Conservation (phyloP, 2,113 vertebrate species). For the Leuciscus idus region DNA sequence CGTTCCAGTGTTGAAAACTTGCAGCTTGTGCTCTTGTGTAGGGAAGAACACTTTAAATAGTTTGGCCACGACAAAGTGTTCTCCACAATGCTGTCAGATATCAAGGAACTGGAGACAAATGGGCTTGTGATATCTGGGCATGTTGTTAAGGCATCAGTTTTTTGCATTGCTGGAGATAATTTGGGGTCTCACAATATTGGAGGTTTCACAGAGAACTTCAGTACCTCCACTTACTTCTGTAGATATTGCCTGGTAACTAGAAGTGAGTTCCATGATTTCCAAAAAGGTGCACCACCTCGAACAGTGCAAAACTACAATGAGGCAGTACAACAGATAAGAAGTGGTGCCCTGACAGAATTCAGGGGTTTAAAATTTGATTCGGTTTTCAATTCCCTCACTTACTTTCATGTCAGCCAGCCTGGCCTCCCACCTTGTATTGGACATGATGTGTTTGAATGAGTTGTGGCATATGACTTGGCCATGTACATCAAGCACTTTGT, state of each 20-base stretch:
- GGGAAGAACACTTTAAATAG: neutral
- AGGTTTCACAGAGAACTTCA: conserved; percentile 53
- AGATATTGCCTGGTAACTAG: conserved; percentile 43
- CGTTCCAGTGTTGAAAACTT: neutral
- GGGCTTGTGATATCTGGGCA: conserved; percentile 30
- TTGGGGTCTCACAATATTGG: conserved; percentile 36
- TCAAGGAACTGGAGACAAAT: conserved; percentile 42
- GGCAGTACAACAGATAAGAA: conserved; percentile 37
- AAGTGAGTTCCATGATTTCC: neutral
- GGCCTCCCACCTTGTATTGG: conserved; percentile 5
- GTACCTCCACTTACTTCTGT: conserved; percentile 36
- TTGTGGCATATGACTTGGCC: conserved; percentile 45
- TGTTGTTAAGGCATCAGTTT: conserved; percentile 34
- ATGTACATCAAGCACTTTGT: conserved; percentile 38
- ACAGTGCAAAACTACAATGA: conserved; percentile 54
- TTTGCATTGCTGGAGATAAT: neutral
- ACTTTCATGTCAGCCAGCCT: neutral
- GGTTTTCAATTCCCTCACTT: conserved; percentile 43
- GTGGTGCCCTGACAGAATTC: neutral
- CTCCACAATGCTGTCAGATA: conserved; percentile 44
- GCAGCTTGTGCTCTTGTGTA: neutral
- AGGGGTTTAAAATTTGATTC: conserved; percentile 42
- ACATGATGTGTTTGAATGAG: conserved; percentile 52
- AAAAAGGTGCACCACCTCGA: neutral
- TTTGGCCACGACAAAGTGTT: conserved; percentile 34